Evolutionary conservation across 2,113 vertebrate genomes (phyloP), one percentile per base, ranked within the genome.

Genomic region (Kryptolebias marmoratus): DNA sequence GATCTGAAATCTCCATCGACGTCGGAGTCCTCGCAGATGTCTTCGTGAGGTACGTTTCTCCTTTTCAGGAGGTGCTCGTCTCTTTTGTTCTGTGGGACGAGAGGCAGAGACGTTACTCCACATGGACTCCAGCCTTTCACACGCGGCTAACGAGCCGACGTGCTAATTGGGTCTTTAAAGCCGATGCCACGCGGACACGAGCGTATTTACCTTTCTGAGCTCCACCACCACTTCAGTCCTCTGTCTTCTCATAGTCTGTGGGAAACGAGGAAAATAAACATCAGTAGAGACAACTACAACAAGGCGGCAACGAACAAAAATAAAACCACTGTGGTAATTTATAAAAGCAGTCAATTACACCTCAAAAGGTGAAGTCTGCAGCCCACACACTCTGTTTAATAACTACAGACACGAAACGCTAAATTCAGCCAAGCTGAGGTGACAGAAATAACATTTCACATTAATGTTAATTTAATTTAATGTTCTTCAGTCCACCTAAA

Each of bases 221-320:
- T 99, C 97, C 80, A 99, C 97, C 55, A 98, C 98, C 42, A 99
- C 97, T 93, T 99, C 98, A 79, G 98, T 99, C 91, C 97, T 94
- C 88, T 99, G 97, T 94, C 98, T 96, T 95, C 98, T 96, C 97
- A 99, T 99, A 82, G 96, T 96, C 98, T 99, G 92, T 77, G 89
- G 59, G 64, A 0, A 69, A 90, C 55, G 48, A 55, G 1, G 56
- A 27, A 14, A 18, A 71, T 50, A 72, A 1, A 31, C 28, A 64
- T 27, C 44, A 56, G 22, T 7, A 1, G 31, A 59, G 22, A 22
- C 22, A 22, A 22, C 22, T 22, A 22, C 22, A 22, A 22, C 22
- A 22, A 22, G 22, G 22, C 22, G 22, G 22, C 22, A 22, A 22
- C 22, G 22, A 22, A 22, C 22, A 22, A 22, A 42, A 42, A 42